These are phyloP conservation scores for Metacarcinus magister DNA, from an alignment of 2,888 invertebrate species.

Conservation along the genomic window DNA sequence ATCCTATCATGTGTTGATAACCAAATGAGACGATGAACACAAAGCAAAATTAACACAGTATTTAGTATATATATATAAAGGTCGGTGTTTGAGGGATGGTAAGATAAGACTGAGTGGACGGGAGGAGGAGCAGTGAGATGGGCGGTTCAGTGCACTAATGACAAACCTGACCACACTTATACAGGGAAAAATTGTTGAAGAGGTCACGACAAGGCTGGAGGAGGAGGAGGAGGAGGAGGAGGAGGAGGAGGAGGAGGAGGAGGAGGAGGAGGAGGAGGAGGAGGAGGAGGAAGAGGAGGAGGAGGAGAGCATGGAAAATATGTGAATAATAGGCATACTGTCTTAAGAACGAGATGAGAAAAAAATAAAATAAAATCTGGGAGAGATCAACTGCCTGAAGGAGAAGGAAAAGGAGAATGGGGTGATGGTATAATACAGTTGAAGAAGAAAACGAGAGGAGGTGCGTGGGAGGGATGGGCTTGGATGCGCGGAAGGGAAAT, in stretches of 20 bases:
- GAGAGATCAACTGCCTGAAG: not conserved
- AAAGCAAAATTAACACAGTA: too few species aligned
- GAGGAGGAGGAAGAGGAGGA: not conserved
- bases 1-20: too few species aligned
- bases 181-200: constrained; percentile 26
- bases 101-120: not conserved
- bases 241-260: not conserved
- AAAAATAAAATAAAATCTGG: too few species aligned
- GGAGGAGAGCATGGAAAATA: not conserved
- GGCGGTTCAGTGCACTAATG: not conserved
- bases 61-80: too few species aligned
- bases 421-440: not conserved
- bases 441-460: not conserved
- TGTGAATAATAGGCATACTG: not conserved
- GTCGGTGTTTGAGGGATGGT: too few species aligned
- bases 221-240: not conserved
- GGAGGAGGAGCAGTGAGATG: not conserved
- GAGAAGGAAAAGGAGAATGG: not conserved
- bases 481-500: constrained; percentile 9
- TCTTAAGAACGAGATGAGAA: too few species aligned
- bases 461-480: not conserved
- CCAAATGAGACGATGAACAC: too few species aligned
- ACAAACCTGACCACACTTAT: not conserved
- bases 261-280: not conserved
- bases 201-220: not conserved